Conservation (phyloP, 1,140 invertebrate genomes). For the Drosophila gunungcola region DNA sequence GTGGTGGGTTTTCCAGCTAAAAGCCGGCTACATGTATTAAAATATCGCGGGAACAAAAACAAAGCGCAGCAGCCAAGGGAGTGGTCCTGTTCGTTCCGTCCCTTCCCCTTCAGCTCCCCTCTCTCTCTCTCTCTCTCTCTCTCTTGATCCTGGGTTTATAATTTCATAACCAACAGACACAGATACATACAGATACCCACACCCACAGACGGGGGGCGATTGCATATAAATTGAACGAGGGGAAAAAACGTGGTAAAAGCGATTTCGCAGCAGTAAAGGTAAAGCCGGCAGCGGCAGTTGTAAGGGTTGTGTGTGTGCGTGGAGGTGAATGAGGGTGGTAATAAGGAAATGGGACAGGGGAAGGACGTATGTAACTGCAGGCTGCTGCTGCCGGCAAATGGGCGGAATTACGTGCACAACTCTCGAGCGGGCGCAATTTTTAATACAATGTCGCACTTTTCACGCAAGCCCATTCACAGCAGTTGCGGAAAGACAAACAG, state of each 20-base stretch:
- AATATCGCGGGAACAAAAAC: conserved; percentile 60
- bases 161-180: conserved; percentile 65
- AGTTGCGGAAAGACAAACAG: conserved; percentile 45
- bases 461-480: conserved; percentile 37
- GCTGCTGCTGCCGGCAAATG: conserved; percentile 23
- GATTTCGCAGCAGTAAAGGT: conserved; percentile 57
- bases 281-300: conserved; percentile 52
- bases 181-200: conserved; percentile 26
- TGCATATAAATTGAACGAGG: conserved; percentile 62
- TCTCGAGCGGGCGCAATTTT: conserved; percentile 39
- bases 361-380: conserved; percentile 35
- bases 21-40: conserved; percentile 64
- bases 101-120: not conserved
- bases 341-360: conserved; percentile 10
- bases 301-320: conserved; percentile 53
- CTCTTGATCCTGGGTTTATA: conserved; percentile 58
- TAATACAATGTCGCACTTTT: conserved; percentile 48
- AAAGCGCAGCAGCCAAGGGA: conserved; percentile 59
- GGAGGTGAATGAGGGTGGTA: conserved; percentile 20
- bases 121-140: conserved; percentile 3
- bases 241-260: conserved; percentile 58
- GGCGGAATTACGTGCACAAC: conserved; percentile 42
- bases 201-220: conserved; percentile 22
- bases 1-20: conserved; percentile 61
- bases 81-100: conserved; percentile 38